Evolutionary conservation across 2,113 vertebrate species (phyloP).

Genomic region (Bungarus multicinctus): DNA sequence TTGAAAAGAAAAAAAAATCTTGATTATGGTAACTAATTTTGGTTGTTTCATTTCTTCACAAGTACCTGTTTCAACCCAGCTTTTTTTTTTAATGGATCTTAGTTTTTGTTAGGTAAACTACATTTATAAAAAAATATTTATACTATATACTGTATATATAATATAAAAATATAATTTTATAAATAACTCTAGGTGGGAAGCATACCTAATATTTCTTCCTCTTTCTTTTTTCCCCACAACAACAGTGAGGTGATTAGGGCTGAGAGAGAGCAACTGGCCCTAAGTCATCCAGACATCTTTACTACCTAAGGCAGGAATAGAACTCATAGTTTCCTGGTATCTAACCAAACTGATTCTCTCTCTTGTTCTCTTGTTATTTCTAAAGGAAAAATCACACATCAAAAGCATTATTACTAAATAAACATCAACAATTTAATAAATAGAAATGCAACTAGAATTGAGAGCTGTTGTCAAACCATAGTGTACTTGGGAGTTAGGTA

Average conservation of each 20-base stretch:
- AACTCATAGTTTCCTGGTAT: no score
- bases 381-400: background rate
- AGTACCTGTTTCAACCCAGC: background rate
- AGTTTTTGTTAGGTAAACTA: background rate
- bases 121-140: no score
- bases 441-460: background rate
- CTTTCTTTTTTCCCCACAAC: no score
- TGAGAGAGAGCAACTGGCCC: no score
- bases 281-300: no score
- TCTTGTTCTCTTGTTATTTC: background rate
- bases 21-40: conserved; percentile 36
- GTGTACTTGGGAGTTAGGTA: background rate
- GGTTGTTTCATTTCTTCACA: background rate
- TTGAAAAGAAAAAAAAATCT: background rate
- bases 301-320: no score
- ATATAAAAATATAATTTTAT: no score
- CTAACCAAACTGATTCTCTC: no score
- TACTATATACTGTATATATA: no score
- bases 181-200: no score
- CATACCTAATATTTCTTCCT: no score
- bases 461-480: background rate
- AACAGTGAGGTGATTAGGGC: no score
- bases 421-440: background rate
- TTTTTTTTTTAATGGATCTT: background rate
- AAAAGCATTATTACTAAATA: conserved; percentile 1